Evolutionary conservation across 2,888 invertebrate genomes (phyloP), one percentile per base, ranked within the genome.

Genomic region (Melinaea menophilus): DNA sequence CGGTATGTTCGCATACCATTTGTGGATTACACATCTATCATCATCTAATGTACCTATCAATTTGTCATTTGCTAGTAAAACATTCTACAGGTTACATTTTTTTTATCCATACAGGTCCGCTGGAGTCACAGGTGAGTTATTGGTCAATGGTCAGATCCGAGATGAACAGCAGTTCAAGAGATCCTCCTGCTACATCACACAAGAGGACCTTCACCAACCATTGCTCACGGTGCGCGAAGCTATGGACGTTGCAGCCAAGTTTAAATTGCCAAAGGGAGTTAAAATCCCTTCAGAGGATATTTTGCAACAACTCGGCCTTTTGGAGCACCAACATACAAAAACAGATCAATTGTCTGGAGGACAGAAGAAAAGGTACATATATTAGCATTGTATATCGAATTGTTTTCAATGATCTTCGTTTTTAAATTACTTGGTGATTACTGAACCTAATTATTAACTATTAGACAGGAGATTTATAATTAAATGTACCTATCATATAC

Each of bases 151-250:
- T 3, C 86, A 92, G 68, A 83, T 84, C 0, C 89, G 95, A 35
- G 92, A 95, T 75, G 91, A 94, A 77, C 88, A 92, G 3, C 82
- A 85, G 66, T 95, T 95, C 84, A 92, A 94, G 69, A 93, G 93
- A 74, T 92, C 93, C 71, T 95, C 95, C 5, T 95, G 95, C 76
- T 96, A 96, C 86, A 96, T 96, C 73, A 95, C 95, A 70, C 96
- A 96, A 79, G 94, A 95, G 68, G 94, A 95, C 75, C 87, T 94
- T 33, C 92, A 95, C 33, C 94, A 95, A 74, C 94, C 95, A 0
- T 89, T 95, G 69, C 90, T 96, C 5, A 94, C 95, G 1, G 94
- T 95, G 0, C 80, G 90, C 7, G 96, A 97, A 79, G 92, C 95
- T 11, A 95, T 96, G 94, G 93, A 93, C 83, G 93, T 95, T 59